Base-by-base conservation (phyloP, 2,797 vertebrate genomes). In the Gobionotothen gibberifrons region DNA sequence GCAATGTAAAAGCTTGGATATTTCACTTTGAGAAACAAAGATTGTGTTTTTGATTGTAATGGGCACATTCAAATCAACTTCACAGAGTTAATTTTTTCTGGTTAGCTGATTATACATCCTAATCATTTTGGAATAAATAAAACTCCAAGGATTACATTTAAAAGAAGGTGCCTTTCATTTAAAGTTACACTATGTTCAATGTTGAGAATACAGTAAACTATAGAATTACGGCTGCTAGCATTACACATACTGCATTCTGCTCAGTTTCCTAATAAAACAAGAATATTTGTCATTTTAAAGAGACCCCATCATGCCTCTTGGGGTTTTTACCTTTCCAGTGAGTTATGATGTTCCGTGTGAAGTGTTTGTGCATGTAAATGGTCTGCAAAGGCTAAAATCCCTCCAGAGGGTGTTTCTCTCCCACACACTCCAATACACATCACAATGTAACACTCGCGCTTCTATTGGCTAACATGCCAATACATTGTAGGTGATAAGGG, bases 11-110 rank as follows among this genome's bases (percentile, higher is more conserved):
- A 43, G 22, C 47, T 57, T 76, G 4, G 19, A 29, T 47, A 15
- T 65, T 64, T 46, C 15, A 46, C 71, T 54, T 42, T 49, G 21
- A 60, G 52, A 49, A 61, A 73, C 69, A 60, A 51, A 75, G 69
- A 72, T 77, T 21, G 15, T 46, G 40, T 19, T 39, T 79, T 79
- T 87, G 77, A 85, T 84, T 85, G 49, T 58, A n/a, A 62, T 69
- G 47, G 57, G 2, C 53, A 76, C 87, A 82, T 72, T 64, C 62
- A 81, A 74, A 11, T 6, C 47, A 58, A 51, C 29, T 29, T 26
- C 22, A 66, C 32, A 75, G 63, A 14, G 40, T 29, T 22, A 7
- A 29, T 26, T 7, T 40, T 12, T 59, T 39, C 21, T 47, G 19
- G 5, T 49, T 32, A 26, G 1, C 9, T 16, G 44, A 7, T 36